These are phyloP conservation scores for Bubo bubo DNA, from an alignment of 2,113 vertebrate species.

Conservation along the genomic window DNA sequence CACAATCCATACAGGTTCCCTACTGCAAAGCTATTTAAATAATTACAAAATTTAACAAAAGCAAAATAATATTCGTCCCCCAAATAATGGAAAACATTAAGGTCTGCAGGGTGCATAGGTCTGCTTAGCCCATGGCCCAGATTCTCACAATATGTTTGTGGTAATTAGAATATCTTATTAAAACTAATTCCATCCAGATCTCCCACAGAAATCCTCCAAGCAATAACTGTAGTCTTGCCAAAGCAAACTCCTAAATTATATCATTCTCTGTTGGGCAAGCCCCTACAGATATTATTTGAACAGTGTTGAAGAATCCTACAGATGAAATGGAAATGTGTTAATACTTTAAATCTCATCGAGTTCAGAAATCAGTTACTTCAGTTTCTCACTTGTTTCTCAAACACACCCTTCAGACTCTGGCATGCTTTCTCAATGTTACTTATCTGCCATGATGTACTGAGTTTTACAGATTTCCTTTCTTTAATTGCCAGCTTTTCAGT, in stretches of 20 bases:
- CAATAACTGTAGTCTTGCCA: background rate
- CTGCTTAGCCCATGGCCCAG: background rate
- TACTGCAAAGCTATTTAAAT: background rate
- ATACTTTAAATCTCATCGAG: background rate
- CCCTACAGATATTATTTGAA: background rate
- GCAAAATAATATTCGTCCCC: background rate
- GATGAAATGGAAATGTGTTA: background rate
- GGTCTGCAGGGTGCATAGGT: background rate
- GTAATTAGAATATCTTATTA: conserved; percentile 34
- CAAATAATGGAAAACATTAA: background rate
- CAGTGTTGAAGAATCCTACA: background rate
- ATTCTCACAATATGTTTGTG: background rate
- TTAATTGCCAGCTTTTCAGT: background rate
- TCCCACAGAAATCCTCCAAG: background rate
- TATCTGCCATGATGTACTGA: background rate
- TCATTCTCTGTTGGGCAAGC: background rate
- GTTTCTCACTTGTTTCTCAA: background rate
- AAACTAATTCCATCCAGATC: background rate
- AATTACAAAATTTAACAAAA: background rate
- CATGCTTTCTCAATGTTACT: background rate
- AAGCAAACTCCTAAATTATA: conserved; percentile 17
- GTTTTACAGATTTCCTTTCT: background rate
- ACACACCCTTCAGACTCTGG: background rate
- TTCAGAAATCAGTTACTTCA: background rate
- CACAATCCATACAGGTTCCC: background rate